Evolutionary conservation across 2,797 vertebrate genomes (phyloP).

Genomic region (Chelon auratus): DNA sequence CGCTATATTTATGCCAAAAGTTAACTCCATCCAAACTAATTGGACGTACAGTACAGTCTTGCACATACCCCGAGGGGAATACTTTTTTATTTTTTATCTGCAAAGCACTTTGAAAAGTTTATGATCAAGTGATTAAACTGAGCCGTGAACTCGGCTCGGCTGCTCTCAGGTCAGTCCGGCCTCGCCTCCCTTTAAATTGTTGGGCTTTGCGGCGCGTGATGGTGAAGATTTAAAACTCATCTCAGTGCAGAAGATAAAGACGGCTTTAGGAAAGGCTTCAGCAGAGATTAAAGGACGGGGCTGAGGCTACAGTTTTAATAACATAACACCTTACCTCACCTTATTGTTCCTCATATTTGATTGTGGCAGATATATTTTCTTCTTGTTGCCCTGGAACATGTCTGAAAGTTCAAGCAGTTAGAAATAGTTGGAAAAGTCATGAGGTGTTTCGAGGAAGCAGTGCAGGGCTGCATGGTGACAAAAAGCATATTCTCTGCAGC

Average conservation of each 20-base stretch:
- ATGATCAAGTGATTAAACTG: constrained; percentile 25
- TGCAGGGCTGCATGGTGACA: too few species aligned
- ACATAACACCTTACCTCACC: constrained; percentile 9
- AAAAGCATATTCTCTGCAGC: too few species aligned
- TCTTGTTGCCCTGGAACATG: not conserved
- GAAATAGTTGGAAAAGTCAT: too few species aligned
- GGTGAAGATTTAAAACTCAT: constrained; percentile 29
- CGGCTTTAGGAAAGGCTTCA: not conserved
- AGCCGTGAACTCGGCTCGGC: constrained; percentile 29
- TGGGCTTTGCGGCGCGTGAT: constrained; percentile 13
- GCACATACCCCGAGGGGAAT: not conserved
- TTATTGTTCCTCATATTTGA: not conserved
- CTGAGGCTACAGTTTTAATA: constrained; percentile 22
- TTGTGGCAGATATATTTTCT: not conserved
- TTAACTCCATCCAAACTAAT: constrained; percentile 1
- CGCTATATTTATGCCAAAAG: not conserved
- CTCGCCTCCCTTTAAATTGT: constrained; percentile 20
- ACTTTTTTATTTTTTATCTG: not conserved
- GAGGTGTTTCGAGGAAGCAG: too few species aligned
- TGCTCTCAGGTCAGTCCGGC: constrained; percentile 22
- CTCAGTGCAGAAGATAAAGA: constrained; percentile 32
- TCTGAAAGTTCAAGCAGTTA: too few species aligned
- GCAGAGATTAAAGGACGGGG: constrained; percentile 9
- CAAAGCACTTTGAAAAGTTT: constrained; percentile 5
- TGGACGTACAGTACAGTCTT: not conserved